These are phyloP conservation scores for Mugil cephalus DNA, from an alignment of 2,113 vertebrate genomes.

Conservation along the genomic window DNA sequence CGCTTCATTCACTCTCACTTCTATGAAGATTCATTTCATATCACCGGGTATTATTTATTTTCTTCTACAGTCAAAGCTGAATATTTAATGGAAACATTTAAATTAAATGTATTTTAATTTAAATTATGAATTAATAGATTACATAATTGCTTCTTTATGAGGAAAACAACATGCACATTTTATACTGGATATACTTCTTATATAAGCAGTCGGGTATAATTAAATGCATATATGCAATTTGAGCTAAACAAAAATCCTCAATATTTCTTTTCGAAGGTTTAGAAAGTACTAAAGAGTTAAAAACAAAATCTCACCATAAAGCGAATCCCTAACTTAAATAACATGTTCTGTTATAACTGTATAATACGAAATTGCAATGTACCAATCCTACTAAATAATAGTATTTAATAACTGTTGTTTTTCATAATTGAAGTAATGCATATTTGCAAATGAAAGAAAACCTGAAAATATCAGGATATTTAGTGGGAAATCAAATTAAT, in stretches of 20 bases:
- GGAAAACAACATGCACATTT: neutral
- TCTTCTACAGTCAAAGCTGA: neutral
- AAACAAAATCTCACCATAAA: constrained; percentile 4
- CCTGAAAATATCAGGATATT: constrained; percentile 12
- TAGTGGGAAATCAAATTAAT: constrained; percentile 60
- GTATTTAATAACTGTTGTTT: constrained; percentile 8
- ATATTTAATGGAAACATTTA: neutral
- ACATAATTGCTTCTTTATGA: neutral
- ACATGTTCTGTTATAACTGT: neutral
- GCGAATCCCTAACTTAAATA: neutral
- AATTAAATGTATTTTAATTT: neutral
- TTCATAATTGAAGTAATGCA: constrained; percentile 26
- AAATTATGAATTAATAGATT: neutral
- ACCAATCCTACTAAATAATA: neutral
- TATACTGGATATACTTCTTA: neutral
- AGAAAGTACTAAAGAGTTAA: neutral
- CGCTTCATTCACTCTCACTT: neutral
- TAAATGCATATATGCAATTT: neutral
- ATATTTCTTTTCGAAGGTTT: neutral
- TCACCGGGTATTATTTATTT: neutral
- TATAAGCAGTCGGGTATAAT: neutral
- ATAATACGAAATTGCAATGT: constrained; percentile 6
- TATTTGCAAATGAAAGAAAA: constrained; percentile 46
- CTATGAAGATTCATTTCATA: neutral
- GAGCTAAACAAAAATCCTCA: no score